These are phyloP conservation scores for Sebastes kiyomatsui DNA, from an alignment of 2,797 vertebrate genomes.

Conservation along the genomic window DNA sequence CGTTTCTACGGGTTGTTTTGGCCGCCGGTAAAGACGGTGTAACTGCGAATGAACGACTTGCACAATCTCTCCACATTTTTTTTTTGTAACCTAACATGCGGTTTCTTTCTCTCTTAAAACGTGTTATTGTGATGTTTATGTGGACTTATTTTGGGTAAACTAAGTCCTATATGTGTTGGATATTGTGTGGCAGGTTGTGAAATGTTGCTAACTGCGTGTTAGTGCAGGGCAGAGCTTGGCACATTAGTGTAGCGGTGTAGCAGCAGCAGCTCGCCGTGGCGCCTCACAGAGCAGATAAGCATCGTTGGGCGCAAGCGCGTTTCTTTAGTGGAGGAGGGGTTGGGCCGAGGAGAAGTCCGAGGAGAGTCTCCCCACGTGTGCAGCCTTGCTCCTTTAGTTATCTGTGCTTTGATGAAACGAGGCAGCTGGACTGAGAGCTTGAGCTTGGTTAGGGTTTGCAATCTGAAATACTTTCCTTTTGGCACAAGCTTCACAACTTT, in stretches of 20 bases:
- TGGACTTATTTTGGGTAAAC: neutral
- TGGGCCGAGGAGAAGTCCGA: slow-evolving; percentile 43
- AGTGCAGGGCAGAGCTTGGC: slow-evolving; percentile 42
- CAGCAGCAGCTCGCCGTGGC: slow-evolving; percentile 60
- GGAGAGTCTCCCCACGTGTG: slow-evolving; percentile 75
- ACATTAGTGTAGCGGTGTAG: slow-evolving; percentile 62
- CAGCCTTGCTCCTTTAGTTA: slow-evolving; percentile 20
- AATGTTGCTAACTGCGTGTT: slow-evolving; percentile 40
- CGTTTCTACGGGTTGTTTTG: slow-evolving; percentile 44
- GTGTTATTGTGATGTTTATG: rapidly evolving
- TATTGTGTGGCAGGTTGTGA: neutral
- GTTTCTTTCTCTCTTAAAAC: rapidly evolving
- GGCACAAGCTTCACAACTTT: slow-evolving; percentile 36
- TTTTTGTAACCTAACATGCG: slow-evolving; percentile 7
- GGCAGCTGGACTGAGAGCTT: neutral
- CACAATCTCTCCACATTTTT: slow-evolving; percentile 33
- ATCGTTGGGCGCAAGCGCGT: slow-evolving; percentile 72
- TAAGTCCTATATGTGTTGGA: rapidly evolving
- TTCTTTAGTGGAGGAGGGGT: slow-evolving; percentile 67
- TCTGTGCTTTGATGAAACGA: slow-evolving; percentile 20
- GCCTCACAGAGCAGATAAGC: slow-evolving; percentile 56
- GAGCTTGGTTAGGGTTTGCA: neutral
- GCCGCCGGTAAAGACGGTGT: slow-evolving; percentile 40
- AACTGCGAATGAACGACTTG: slow-evolving; percentile 69
- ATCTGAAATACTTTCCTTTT: neutral